Base-by-base conservation (phyloP, 2,113 vertebrate genomes). In the Elephas maximus region DNA sequence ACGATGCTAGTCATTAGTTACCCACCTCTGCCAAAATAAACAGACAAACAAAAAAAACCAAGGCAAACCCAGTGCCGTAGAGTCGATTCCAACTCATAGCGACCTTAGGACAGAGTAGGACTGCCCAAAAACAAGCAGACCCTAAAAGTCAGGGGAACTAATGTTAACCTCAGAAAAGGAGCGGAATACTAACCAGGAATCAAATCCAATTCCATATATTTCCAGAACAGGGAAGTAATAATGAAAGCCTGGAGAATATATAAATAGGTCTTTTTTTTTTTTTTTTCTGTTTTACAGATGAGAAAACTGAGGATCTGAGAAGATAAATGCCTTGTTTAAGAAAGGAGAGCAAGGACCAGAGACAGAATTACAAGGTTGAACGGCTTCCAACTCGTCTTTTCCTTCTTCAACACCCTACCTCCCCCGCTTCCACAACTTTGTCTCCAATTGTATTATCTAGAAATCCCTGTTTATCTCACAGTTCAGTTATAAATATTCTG, bases 391-490 rank as follows among this genome's bases (percentile, higher is more conserved):
- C 24, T 28, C 65, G 26, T 84, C 5, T 4, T 33, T 62, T 51
- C 8, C 26, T 62, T 48, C 5, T 0, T 24, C 78, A 71, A 71
- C 3, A 41, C 6, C 5, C 45, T 15, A 2, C 21, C 69, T 23
- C 28, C 17, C 21, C 60, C 84, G 3, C 44, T 48, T 33, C 71
- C 2, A 20, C 33, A 2, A 18, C 0, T 24, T 67, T 26, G 18
- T 23, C 33, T 60, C 60, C 24, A 33, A n/a, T 21, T 44, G 76
- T 3, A 60, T 6, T 2, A 84, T 14, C 7, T 45, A 67, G 7
- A 18, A 65, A 44, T 33, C n/a, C 7, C 1, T 2, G 15, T 9
- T 26, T 26, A 26, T 5, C 48, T 8, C 2, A 6, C 0, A 69
- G 6, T 20, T 21, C 33, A 69, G 45, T 48, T 45, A 11, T 14